Conservation (phyloP, 2,888 invertebrate genomes). For the Incurvaria masculella region DNA sequence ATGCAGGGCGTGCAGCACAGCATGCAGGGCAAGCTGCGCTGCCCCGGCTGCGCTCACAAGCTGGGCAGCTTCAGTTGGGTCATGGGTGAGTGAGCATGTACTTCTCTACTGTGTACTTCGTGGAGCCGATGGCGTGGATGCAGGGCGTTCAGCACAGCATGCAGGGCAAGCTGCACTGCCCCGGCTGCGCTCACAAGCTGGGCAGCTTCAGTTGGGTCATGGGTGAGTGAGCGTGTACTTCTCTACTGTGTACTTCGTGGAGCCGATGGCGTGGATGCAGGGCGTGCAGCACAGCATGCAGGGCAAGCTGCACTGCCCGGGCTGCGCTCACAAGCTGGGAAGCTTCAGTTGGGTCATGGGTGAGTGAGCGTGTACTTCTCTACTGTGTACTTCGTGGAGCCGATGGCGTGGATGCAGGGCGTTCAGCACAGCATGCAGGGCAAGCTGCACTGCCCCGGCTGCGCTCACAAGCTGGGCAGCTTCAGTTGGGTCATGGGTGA, state of each 20-base stretch:
- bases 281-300: conserved; percentile 65
- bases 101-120: too few relatives aligned
- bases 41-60: conserved; percentile 82
- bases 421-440: conserved; percentile 69
- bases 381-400: conserved; percentile 90
- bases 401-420: conserved; percentile 84
- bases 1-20: conserved; percentile 71
- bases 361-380: too few relatives aligned
- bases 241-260: conserved; percentile 88
- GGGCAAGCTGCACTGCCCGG: conserved; percentile 84
- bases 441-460: conserved; percentile 84
- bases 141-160: conserved; percentile 62
- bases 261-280: conserved; percentile 89
- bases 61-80: conserved; percentile 91
- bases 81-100: conserved; percentile 71
- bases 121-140: conserved; percentile 93
- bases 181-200: conserved; percentile 79
- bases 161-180: conserved; percentile 82
- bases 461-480: conserved; percentile 79
- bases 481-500: conserved; percentile 88
- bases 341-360: conserved; percentile 91
- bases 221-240: too few relatives aligned
- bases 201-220: conserved; percentile 91
- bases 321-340: conserved; percentile 81
- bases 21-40: conserved; percentile 78